Conservation (phyloP, 1,140 invertebrate species). For the Oncopodura yosiiana region DNA sequence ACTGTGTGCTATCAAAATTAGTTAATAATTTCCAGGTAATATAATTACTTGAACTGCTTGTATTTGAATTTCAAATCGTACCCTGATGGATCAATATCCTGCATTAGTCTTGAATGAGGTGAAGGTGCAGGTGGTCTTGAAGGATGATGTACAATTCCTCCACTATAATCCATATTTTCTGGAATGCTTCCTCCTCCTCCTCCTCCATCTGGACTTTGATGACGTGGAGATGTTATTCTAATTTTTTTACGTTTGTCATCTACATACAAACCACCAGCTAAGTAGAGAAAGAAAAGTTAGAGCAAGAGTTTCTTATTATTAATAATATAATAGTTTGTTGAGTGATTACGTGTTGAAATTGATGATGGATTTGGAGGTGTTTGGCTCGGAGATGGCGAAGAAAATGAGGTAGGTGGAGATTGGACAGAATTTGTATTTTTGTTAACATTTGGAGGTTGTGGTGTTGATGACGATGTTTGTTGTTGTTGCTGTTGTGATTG, state of each 20-base stretch:
- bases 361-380: conserved; percentile 31
- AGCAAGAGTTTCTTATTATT: neutral
- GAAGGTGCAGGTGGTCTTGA: conserved; percentile 26
- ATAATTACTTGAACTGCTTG: neutral
- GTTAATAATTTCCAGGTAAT: neutral
- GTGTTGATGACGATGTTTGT: conserved; percentile 8
- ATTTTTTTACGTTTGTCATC: conserved; percentile 33
- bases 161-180: conserved; percentile 31
- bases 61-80: conserved; percentile 2
- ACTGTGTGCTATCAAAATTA: neutral
- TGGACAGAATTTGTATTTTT: conserved; percentile 34
- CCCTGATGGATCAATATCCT: conserved; percentile 31
- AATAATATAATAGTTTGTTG: neutral
- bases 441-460: conserved; percentile 18
- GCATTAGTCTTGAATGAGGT: conserved; percentile 31
- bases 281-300: conserved; percentile 3
- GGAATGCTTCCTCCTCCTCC: conserved; percentile 19
- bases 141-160: conserved; percentile 27
- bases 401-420: conserved; percentile 36
- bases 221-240: conserved; percentile 28
- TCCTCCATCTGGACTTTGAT: conserved; percentile 31
- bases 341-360: conserved; percentile 8
- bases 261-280: conserved; percentile 28
- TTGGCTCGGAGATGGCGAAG: conserved; percentile 35
- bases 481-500: conserved; percentile 25